Percentiles rank a stretch among this genome's conserved stretches.
Evolutionary conservation across 2,888 invertebrate genomes (phyloP).

Genomic region (Zhuqinia jingwanae): DNA sequence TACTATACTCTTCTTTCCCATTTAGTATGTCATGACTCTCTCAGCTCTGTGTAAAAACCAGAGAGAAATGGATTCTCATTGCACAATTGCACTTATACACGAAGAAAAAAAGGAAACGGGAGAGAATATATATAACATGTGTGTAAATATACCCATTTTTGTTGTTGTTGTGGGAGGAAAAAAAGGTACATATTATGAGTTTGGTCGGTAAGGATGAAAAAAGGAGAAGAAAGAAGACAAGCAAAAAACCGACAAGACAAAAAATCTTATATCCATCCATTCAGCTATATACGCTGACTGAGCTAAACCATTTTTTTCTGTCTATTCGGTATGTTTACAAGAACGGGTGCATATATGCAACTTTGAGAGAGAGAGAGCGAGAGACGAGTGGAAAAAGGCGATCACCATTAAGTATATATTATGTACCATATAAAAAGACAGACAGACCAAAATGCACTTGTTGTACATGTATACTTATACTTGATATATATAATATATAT

Average conservation of each 20-base stretch:
- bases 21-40: neutral
- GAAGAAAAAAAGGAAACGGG: neutral
- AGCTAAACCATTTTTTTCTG: too few species aligned
- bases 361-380: too few species aligned
- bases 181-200: neutral
- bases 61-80: neutral
- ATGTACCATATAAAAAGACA: neutral
- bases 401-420: neutral
- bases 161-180: conserved; percentile 7
- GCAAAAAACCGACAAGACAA: conserved; percentile 6
- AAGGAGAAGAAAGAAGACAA: neutral
- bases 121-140: too few species aligned
- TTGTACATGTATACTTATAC: conserved; percentile 12
- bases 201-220: too few species aligned
- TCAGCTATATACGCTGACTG: too few species aligned
- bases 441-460: conserved; percentile 27
- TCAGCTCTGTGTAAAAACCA: too few species aligned
- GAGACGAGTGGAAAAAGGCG: too few species aligned
- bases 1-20: neutral
- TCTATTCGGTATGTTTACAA: too few species aligned
- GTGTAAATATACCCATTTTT: neutral
- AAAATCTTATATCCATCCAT: neutral
- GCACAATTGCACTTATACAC: too few species aligned
- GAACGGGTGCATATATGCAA: too few species aligned
- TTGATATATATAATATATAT: too few species aligned